phyloP scores from a whole-genome alignment of 2,888 invertebrate genomes.

The Abrostola tripartita region DNA sequence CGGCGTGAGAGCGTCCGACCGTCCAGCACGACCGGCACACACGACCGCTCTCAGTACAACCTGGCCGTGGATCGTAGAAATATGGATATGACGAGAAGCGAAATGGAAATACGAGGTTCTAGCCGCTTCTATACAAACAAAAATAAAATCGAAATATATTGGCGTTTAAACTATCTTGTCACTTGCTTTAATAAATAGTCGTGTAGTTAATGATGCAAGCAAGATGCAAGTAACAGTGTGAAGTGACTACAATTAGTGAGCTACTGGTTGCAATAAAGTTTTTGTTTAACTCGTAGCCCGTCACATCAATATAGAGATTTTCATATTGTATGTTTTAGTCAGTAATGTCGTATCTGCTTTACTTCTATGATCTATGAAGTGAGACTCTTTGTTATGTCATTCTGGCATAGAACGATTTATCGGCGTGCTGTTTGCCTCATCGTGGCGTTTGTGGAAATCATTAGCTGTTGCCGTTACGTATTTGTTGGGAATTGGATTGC shows the following conservation, averaged over 20 bases:
- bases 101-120: too few relatives aligned
- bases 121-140: too few relatives aligned
- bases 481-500: constrained; percentile 26
- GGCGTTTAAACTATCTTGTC: too few relatives aligned
- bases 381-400: constrained; percentile 73
- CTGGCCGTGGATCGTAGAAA: constrained; percentile 46
- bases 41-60: constrained; percentile 55
- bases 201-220: too few relatives aligned
- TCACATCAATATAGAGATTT: too few relatives aligned
- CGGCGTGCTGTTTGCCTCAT: constrained; percentile 56
- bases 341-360: constrained; percentile 18
- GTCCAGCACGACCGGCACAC: constrained; percentile 77
- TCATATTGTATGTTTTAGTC: too few relatives aligned
- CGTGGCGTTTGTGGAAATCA: constrained; percentile 53
- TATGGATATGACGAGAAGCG: constrained; percentile 32
- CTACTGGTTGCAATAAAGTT: too few relatives aligned
- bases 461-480: constrained; percentile 45
- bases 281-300: too few relatives aligned
- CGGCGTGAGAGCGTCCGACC: constrained; percentile 75
- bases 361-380: constrained; percentile 33
- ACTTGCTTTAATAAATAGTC: too few relatives aligned
- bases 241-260: too few relatives aligned
- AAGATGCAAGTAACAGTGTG: too few relatives aligned
- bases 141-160: too few relatives aligned
- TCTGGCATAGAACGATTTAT: constrained; percentile 70